These are phyloP conservation scores for Merluccius polli DNA, from an alignment of 2,797 vertebrate genomes.

Conservation along the genomic window DNA sequence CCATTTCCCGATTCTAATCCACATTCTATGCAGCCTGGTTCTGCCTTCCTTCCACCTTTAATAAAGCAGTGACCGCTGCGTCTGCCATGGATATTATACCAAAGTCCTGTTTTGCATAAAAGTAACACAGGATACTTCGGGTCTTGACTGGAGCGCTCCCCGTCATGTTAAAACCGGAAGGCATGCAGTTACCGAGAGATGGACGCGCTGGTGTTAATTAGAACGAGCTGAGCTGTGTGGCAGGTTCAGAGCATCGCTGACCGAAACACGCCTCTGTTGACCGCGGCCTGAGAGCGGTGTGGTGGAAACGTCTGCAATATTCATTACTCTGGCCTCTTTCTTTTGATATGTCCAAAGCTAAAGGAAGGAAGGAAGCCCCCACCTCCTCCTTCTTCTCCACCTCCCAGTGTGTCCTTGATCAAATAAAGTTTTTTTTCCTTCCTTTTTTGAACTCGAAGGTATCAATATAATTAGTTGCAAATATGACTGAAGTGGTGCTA, in stretches of 20 bases:
- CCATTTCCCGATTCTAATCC: conserved; percentile 33
- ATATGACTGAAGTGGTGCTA: not conserved
- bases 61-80: conserved; percentile 48
- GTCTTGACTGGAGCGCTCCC: conserved; percentile 29
- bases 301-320: conserved; percentile 32
- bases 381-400: not conserved
- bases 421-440: conserved; percentile 48
- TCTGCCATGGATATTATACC: conserved; percentile 53
- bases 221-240: conserved; percentile 24
- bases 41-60: conserved; percentile 44
- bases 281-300: not conserved
- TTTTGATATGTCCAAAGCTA: conserved; percentile 38
- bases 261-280: not conserved
- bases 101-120: conserved; percentile 54
- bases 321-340: conserved; percentile 30
- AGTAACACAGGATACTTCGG: conserved; percentile 49
- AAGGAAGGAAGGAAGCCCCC: conserved; percentile 27
- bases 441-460: no score
- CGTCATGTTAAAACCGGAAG: conserved; percentile 27
- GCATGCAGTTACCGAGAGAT: conserved; percentile 28
- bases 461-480: conserved; percentile 43
- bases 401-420: conserved; percentile 37
- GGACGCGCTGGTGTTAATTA: conserved; percentile 45
- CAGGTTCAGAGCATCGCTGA: conserved; percentile 17
- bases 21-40: conserved; percentile 55